A percentile compares a stretch with the other conserved stretches of the same genome.
phyloP scores from a whole-genome alignment of 2,797 vertebrate genomes.

The Tangara arthus region DNA sequence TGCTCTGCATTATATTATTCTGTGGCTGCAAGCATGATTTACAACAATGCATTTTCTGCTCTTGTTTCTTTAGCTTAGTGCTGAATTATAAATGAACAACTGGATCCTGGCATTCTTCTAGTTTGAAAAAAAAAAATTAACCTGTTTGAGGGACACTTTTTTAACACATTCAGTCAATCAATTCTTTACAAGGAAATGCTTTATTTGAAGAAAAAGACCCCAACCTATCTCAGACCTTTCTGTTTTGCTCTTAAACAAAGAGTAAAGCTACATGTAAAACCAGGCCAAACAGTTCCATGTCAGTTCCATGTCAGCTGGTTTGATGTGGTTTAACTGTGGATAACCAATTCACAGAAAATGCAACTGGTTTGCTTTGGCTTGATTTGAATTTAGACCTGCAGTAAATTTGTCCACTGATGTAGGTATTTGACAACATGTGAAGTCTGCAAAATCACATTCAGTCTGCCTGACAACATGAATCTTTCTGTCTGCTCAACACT shows the following conservation, averaged over 20 bases:
- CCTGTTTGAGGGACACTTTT: background rate
- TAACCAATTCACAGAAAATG: background rate
- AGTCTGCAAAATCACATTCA: background rate
- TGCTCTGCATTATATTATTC: background rate
- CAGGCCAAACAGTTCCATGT: background rate
- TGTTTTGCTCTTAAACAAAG: background rate
- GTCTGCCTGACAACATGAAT: background rate
- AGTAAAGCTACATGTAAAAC: background rate
- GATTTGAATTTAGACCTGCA: background rate
- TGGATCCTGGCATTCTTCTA: constrained; percentile 24
- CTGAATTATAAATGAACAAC: constrained; percentile 65
- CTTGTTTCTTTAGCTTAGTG: constrained; percentile 48
- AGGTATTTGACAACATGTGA: background rate
- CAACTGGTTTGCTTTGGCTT: background rate
- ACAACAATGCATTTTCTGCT: constrained; percentile 27
- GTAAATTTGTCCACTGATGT: background rate
- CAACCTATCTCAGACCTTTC: background rate
- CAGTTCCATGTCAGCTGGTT: background rate
- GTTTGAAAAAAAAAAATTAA: constrained; percentile 49
- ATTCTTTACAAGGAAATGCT: background rate
- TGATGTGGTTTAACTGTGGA: background rate
- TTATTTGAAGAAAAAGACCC: background rate
- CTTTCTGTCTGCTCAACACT: background rate
- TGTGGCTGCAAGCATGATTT: background rate
- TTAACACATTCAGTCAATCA: background rate